phyloP scores from a whole-genome alignment of 2,113 vertebrate species.

The Anolis sagrei region DNA sequence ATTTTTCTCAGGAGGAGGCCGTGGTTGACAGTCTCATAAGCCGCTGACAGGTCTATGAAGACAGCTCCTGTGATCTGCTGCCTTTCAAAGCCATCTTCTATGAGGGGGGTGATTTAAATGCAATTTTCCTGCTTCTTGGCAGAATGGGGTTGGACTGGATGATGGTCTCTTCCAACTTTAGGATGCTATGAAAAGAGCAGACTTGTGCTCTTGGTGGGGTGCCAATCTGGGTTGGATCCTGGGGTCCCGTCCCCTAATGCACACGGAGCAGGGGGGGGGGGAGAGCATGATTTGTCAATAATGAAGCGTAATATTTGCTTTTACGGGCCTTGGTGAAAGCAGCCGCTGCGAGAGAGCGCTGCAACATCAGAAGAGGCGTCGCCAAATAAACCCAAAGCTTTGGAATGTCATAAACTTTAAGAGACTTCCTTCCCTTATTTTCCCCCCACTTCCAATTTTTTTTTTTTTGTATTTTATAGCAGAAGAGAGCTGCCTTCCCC shows the following conservation, averaged over 20 bases:
- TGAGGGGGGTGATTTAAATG: too few relatives aligned
- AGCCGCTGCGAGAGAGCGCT: slow-evolving; percentile 82
- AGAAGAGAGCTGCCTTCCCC: slow-evolving; percentile 81
- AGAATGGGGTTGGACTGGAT: too few relatives aligned
- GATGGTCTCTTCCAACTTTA: too few relatives aligned
- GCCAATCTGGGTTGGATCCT: slow-evolving; percentile 54
- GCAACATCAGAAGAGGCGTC: slow-evolving; percentile 89
- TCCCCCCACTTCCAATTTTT: too few relatives aligned
- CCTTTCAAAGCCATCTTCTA: too few relatives aligned
- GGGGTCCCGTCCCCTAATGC: slow-evolving; percentile 43
- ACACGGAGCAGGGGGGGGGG: neutral
- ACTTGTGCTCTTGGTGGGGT: slow-evolving; percentile 56
- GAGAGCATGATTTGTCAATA: slow-evolving; percentile 83
- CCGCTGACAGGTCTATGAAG: too few relatives aligned
- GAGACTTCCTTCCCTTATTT: slow-evolving; percentile 90
- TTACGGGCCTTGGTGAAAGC: slow-evolving; percentile 92
- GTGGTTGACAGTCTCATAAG: too few relatives aligned
- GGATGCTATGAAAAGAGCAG: slow-evolving; percentile 58
- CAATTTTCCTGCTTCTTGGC: too few relatives aligned
- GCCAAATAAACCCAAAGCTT: slow-evolving; percentile 83
- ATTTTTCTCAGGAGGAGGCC: too few relatives aligned
- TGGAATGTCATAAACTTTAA: slow-evolving; percentile 96
- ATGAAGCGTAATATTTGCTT: slow-evolving; percentile 86
- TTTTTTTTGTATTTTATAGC: slow-evolving; percentile 83
- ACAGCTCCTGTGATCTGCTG: too few relatives aligned